Percentiles rank a stretch among this genome's conserved stretches.
Evolutionary conservation across 2,888 invertebrate species (phyloP).

Genomic region (Orthonevra nobilis): DNA sequence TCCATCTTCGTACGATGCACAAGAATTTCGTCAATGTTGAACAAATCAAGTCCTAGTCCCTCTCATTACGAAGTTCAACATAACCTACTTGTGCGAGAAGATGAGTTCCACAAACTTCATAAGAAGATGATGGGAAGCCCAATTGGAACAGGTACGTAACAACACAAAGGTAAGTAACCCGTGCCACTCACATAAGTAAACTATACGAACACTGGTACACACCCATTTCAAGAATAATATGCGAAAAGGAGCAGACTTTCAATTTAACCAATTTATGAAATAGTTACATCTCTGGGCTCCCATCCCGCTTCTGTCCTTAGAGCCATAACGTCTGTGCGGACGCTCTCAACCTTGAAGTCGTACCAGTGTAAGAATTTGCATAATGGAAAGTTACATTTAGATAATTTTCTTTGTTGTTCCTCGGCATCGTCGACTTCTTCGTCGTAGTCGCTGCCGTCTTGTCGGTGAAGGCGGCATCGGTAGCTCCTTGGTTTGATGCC

Average conservation of each 20-base stretch:
- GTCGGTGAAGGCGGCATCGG: background rate
- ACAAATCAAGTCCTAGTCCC: conserved; percentile 42
- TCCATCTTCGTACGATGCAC: background rate
- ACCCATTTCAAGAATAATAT: no score
- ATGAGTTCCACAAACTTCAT: conserved; percentile 38
- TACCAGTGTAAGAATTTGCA: conserved; percentile 64
- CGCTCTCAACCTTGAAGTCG: conserved; percentile 65
- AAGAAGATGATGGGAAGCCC: conserved; percentile 62
- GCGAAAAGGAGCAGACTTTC: conserved; percentile 56
- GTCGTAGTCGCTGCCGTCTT: background rate
- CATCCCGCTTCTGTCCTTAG: no score
- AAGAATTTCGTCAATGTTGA: conserved; percentile 33
- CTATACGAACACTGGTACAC: conserved; percentile 42
- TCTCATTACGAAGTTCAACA: conserved; percentile 49
- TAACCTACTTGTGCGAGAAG: background rate
- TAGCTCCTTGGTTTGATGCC: conserved; percentile 60
- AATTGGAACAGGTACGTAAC: conserved; percentile 34
- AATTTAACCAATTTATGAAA: conserved; percentile 68
- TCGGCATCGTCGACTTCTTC: conserved; percentile 4
- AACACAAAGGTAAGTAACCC: conserved; percentile 67
- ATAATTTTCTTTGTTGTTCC: conserved; percentile 70
- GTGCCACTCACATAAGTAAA: conserved; percentile 56
- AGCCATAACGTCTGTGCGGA: conserved; percentile 20
- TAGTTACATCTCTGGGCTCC: conserved; percentile 32
- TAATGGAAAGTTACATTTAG: conserved; percentile 71